Evolutionary conservation across 1,140 invertebrate species (phyloP).

Genomic region (Caenorhabditis inopinata): DNA sequence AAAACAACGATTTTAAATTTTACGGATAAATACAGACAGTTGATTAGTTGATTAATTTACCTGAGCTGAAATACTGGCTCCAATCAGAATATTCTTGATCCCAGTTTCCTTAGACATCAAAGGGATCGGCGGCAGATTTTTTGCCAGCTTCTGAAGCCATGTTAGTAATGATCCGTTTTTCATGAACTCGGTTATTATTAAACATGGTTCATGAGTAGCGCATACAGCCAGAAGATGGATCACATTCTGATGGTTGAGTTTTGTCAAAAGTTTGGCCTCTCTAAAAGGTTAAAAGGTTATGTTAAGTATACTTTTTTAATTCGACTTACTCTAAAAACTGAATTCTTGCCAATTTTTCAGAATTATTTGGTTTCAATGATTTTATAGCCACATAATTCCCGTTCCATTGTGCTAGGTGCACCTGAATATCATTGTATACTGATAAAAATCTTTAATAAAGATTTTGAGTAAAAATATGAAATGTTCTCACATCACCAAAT

Average conservation of each 20-base stretch:
- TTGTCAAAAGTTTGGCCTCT: neutral
- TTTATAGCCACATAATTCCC: neutral
- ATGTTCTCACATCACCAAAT: neutral
- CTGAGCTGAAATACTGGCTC: slow-evolving; percentile 17
- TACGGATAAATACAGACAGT: too few relatives aligned
- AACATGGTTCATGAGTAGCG: neutral
- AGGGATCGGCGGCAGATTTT: neutral
- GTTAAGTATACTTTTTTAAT: neutral
- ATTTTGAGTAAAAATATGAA: too few relatives aligned
- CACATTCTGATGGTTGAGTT: neutral
- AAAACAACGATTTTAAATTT: too few relatives aligned
- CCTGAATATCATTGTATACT: neutral
- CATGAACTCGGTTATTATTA: slow-evolving; percentile 3
- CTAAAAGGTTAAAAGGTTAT: neutral
- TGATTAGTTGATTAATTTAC: neutral
- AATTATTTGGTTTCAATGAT: neutral
- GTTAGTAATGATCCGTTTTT: neutral
- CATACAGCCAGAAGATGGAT: neutral
- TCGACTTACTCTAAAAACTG: neutral
- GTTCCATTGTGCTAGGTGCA: neutral
- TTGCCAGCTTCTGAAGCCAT: neutral
- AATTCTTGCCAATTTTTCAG: neutral
- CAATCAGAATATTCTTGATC: neutral
- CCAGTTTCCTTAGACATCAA: neutral
- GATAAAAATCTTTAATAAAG: too few relatives aligned